Evolutionary conservation across 2,888 invertebrate genomes (phyloP), one percentile per base, ranked within the genome.

Genomic region (Microctonus hyperodae): DNA sequence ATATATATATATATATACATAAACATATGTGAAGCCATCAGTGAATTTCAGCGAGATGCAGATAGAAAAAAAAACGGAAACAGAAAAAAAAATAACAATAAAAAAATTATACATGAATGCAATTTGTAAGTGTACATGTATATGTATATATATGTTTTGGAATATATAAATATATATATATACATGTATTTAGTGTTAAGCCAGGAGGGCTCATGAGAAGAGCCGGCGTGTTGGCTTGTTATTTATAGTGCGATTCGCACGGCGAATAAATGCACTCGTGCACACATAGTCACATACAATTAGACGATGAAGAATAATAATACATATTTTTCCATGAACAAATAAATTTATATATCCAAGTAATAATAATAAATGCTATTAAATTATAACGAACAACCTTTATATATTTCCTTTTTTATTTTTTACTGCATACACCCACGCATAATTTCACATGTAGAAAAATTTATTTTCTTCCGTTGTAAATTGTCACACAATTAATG

Each of bases 191-290:
- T n/a, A n/a, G n/a, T n/a, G 44, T 59, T 40, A 59, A 37, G 37
- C 37, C 35, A 57, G 37, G 37, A 37, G 55, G 55, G 57, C 37
- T 2, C 50, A 53, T 25, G 51, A 16, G 35, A 44, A 44, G 28
- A 74, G 61, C 65, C 56, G 74, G 73, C 74, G 73, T 72, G 71
- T 70, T 72, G 70, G 63, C 70, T 64, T 64, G 74, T 78, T 78
- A 77, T 77, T 78, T 78, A 78, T 77, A 78, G 77, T 44, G 76
- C 75, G 70, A 78, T 77, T 79, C 74, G 78, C 76, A 79, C 74
- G 78, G 76, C 65, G 64, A 60, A 60, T 20, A 50, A 50, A 48
- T 61, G n/a, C 63, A 40, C 65, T 33, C 56, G 23, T 13, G 22
- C 51, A 22, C 16, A n/a, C 66, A 37, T 48, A 28, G 7, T 28